Percentiles rank a stretch among this genome's conserved stretches.
Evolutionary conservation across 2,888 invertebrate genomes (phyloP).

Genomic region (Alentia gelatinosa): DNA sequence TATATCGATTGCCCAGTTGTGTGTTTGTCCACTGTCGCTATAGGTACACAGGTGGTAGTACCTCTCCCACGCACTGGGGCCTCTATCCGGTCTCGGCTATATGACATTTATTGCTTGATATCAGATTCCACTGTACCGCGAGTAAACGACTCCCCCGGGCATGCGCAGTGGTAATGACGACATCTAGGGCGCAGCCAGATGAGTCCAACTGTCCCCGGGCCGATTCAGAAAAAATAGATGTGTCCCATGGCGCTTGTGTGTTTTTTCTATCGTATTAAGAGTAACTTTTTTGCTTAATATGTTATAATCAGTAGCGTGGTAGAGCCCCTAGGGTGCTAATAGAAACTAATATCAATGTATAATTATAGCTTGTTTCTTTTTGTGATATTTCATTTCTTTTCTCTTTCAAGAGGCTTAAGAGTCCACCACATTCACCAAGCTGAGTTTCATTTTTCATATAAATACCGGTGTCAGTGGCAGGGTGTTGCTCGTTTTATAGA

Average conservation of each 20-base stretch:
- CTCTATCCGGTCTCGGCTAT: not conserved
- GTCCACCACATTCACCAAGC: no score
- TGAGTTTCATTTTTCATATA: no score
- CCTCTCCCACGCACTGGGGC: not conserved
- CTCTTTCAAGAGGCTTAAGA: no score
- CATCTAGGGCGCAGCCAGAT: not conserved
- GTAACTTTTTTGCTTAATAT: not conserved
- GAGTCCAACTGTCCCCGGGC: not conserved
- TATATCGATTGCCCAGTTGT: no score
- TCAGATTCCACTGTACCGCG: not conserved
- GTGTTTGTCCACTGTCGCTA: not conserved
- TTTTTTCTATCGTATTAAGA: not conserved
- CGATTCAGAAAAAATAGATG: not conserved
- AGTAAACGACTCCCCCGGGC: not conserved
- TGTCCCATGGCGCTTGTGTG: not conserved
- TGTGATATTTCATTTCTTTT: no score
- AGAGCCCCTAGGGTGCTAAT: not conserved
- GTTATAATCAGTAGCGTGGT: not conserved
- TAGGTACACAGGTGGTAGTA: not conserved
- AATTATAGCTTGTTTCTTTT: no score
- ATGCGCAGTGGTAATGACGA: not conserved
- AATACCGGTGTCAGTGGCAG: no score
- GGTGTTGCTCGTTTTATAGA: no score
- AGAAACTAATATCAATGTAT: no score
- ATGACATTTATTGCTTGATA: slow-evolving; percentile 16